Evolutionary conservation across 2,888 invertebrate species (phyloP), one percentile per base, ranked within the genome.

Genomic region (Leptinotarsa juncta): DNA sequence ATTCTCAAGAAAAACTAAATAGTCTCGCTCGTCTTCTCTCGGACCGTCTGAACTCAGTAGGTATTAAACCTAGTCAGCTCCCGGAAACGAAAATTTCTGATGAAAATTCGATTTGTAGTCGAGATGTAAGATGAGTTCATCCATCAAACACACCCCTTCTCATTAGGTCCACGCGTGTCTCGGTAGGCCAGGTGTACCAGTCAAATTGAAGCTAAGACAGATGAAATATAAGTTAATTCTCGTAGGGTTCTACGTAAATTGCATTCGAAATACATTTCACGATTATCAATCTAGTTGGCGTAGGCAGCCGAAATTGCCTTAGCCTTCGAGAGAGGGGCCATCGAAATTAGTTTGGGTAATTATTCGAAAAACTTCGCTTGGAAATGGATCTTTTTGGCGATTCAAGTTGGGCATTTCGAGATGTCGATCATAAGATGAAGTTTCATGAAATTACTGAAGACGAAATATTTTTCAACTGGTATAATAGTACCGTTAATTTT

Each of bases 211-310:
- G 71, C 66, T 65, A 71, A 73, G 74, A 75, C 71, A 75, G 70
- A 77, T 77, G 68, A 77, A 77, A 77, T 77, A 72, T 75, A 75
- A 73, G 75, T 77, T 77, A 74, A 77, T 77, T 71, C 70, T 72
- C 67, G 60, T 20, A 51, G 49, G 48, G 42, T 57, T 49, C 57
- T 66, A 62, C 53, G 55, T 68, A 67, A 66, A 70, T 74, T 70
- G 70, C 70, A 74, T 74, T 74, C 57, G 66, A 70, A 70, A 49
- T 57, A 62, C 62, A 62, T 62, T 62, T 62, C 62, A n/a, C 32
- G 62, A 62, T 32, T 32, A 62, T 62, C 62, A 62, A 62, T 62
- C 62, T 62, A 62, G 62, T 62, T n/a, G 42, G 12, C 62, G 62
- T 26, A 42, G 62, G 62, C 62, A 62, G 32, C 32, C 62, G 16